Base-by-base conservation (phyloP, 1,140 invertebrate genomes). In the Drosophila lacteicornis region DNA sequence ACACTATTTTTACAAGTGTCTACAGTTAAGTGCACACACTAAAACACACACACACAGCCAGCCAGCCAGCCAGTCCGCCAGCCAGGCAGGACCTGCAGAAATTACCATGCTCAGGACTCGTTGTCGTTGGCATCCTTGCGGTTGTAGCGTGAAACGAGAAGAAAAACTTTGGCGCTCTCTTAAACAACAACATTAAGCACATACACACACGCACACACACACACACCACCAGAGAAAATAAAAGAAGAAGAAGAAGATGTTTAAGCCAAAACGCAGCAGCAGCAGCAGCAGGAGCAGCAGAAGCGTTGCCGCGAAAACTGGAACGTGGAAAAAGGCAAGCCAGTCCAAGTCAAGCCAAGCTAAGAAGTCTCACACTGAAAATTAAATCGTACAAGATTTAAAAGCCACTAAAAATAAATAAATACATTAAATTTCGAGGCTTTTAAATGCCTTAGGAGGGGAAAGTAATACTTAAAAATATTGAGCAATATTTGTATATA, bases 1-100 rank as follows among this genome's bases (percentile, higher is more conserved):
- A 90, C 60, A 90, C 77, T 88, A 88, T 87, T 87, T 88, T 88
- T 90, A 87, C 80, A 87, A 87, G 84, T 87, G 84, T 87, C 83
- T 87, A 87, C 84, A 75, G 84, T 88, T 88, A 88, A 88, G 83
- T 73, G 82, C 74, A 45, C 40, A 61, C 58, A 55, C 51, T 61
- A 36, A 61, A 36, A 43, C 46, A 47, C 45, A 46, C 42, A 46
- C 42, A 50, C 36, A 40, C 69, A 33, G 33, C 46, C 55, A 47
- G 45, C 56, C 38, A 53, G 25, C 19, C 42, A 38, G 38, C 17
- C 55, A 63, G 82, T n/a, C n/a, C n/a, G 45, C 56, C 38, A 53
- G 25, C 19, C 42, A 38, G 38, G 19, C 55, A 63, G 82, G 69
- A 66, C 79, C 68, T 75, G 83, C 79, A 70, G 78, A 90, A 90